Base-by-base conservation (phyloP, 2,113 vertebrate species). In the Choloepus hoffmanni region DNA sequence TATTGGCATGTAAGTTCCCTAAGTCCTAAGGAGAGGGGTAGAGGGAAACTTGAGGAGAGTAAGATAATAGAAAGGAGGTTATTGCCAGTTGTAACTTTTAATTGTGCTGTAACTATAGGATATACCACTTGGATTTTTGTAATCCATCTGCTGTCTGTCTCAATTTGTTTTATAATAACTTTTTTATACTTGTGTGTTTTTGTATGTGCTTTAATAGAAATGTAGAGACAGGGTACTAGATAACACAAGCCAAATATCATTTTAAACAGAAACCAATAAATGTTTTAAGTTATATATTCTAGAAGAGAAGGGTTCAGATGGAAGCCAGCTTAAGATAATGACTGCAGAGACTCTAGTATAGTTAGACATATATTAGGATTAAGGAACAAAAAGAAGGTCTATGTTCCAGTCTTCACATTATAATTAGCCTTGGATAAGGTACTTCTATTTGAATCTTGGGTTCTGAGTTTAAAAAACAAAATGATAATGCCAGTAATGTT, bases 401-500 rank as follows among this genome's bases (percentile, higher is more conserved):
- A 14, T 50, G 10, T 24, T 8, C 82, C 1, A 36, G 36, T 33
- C 45, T 2, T 96, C 84, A 85, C 10, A 85, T 48, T 53, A 11
- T 40, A 81, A 67, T 89, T 95, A 73, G 12, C 18, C 33, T 73
- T 88, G 50, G 13, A 53, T 18, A 36, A 28, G 13, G 2, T 3
- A 70, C 18, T 89, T 89, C 40, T 26, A 53, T 68, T 73, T n/a
- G 9, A 70, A 82, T 85, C 24, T 68, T 58, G 18, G 16, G 50
- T 60, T 87, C 43, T 28, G 45, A 62, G 50, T 82, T 95, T 85
- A 30, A 63, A 85, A 92, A 92, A 50, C 72, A 23, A 85, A 92
- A 19, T 26, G 53, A 30, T 68, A 83, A 86, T 53, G 2, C 1
- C 53, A 76, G 19, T 72, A 6, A 7, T 92, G 77, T 63, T 94